Base-by-base conservation (phyloP, 2,797 vertebrate species). In the Staurois parvus region DNA sequence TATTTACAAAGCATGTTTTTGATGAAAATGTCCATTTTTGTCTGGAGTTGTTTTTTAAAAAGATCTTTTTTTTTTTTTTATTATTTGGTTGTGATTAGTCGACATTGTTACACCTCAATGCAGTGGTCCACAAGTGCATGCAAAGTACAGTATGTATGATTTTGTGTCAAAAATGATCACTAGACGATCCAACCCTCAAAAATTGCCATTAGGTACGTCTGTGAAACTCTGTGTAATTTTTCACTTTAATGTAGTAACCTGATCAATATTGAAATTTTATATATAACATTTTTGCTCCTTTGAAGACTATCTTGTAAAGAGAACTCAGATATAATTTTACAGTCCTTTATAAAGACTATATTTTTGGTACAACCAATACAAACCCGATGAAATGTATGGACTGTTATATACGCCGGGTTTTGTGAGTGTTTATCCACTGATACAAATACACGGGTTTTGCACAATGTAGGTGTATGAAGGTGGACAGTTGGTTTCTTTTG, bases 371-470 rank as follows among this genome's bases (percentile, higher is more conserved):
- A 74, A 64, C 26, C 52, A n/a, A 34, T 37, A 72, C 24, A 76
- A 79, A 48, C 64, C 64, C 66, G 29, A 67, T 84, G 74, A 84
- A 56, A 29, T 69, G 42, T 84, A 52, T 81, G 69, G 56, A 72
- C 70, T 84, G 37, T 66, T 78, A 75, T 77, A 48, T 45, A 72
- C 30, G 40, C 34, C 76, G 78, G 26, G 75, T 32, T 76, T 69
- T 69, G 37, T 72, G 24, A 69, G 15, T 34, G 72, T 75, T 30
- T 19, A 64, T 84, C 67, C 68, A 78, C 68, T 78, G 69, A 84
- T 79, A 72, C 52, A 59, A 76, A 70, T 78, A 73, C 70, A 84
- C 83, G 21, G 76, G 76, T 79, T 84, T 84, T 79, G 83, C 83
- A 78, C 83, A 84, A 76, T 72, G 45, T 72, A 64, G 45, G 48